These are phyloP conservation scores for Resseliella maxima DNA, from an alignment of 2,888 invertebrate genomes.

Conservation along the genomic window DNA sequence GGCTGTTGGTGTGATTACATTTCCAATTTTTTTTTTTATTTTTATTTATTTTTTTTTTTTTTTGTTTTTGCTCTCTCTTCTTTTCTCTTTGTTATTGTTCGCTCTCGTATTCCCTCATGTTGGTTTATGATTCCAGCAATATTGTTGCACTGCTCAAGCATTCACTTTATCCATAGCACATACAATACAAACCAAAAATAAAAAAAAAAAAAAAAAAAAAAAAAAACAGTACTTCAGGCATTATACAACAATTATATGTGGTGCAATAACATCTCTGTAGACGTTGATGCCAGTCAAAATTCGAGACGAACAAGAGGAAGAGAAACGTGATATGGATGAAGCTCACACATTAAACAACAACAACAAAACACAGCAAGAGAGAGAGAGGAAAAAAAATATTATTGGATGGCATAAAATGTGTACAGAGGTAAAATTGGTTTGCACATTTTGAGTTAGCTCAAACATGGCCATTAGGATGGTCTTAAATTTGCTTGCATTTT, in stretches of 20 bases:
- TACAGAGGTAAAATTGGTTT: slow-evolving; percentile 30
- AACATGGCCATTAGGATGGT: background rate
- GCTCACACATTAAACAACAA: no score
- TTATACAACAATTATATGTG: slow-evolving; percentile 48
- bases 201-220: no score
- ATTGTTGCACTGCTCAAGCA: slow-evolving; percentile 39
- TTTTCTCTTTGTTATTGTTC: background rate
- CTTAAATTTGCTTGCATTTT: background rate
- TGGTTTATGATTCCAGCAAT: slow-evolving; percentile 20
- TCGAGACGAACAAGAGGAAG: background rate
- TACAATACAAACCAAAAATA: no score
- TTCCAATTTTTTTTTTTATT: background rate
- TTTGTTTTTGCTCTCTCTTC: no score
- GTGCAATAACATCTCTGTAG: slow-evolving; percentile 48
- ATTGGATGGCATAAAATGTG: slow-evolving; percentile 15
- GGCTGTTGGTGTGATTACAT: slow-evolving; percentile 38
- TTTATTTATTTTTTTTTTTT: no score
- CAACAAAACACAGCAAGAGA: no score
- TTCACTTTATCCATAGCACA: background rate
- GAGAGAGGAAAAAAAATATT: background rate
- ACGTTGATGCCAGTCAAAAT: background rate
- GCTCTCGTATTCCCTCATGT: background rate
- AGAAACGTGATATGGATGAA: background rate
- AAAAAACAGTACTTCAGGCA: slow-evolving; percentile 35
- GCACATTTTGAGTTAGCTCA: slow-evolving; percentile 1